Conservation (phyloP, 2,888 invertebrate species). For the Priocnemis perturbator region DNA sequence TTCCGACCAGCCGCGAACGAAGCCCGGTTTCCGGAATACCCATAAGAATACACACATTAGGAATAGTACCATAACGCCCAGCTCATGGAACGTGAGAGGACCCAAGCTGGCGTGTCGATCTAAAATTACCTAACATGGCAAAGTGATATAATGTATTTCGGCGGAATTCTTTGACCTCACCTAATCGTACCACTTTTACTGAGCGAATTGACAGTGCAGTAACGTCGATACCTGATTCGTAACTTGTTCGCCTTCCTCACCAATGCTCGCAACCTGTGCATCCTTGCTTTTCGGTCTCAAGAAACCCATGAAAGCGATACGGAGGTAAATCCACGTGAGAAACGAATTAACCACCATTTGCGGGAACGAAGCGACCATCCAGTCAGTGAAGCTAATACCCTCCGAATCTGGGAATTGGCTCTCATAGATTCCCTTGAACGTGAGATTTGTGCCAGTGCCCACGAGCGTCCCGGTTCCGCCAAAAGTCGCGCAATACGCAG, state of each 20-base stretch:
- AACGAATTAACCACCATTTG: conserved; percentile 73
- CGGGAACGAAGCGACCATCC: conserved; percentile 76
- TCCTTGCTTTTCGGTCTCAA: conserved; percentile 61
- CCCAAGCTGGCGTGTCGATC: conserved; percentile 75
- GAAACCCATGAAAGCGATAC: conserved; percentile 66
- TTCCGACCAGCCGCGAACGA: conserved; percentile 78
- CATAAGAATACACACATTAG: conserved; percentile 76
- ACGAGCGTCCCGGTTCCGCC: conserved; percentile 75
- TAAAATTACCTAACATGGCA: conserved; percentile 66
- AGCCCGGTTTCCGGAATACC: conserved; percentile 79
- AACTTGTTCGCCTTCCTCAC: conserved; percentile 60
- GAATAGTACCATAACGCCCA: conserved; percentile 73
- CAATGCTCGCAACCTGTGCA: conserved; percentile 55
- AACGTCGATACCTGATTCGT: conserved; percentile 60
- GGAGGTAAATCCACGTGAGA: conserved; percentile 76
- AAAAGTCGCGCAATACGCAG: conserved; percentile 72
- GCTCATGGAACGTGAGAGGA: conserved; percentile 74
- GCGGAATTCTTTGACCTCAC: background rate
- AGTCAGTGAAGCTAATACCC: conserved; percentile 73
- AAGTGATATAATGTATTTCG: background rate
- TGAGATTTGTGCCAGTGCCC: conserved; percentile 74
- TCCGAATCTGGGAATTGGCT: conserved; percentile 62
- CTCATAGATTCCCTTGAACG: conserved; percentile 72
- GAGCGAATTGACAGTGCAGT: background rate
- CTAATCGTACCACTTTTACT: too few relatives aligned